These are phyloP conservation scores for Drosophila infuscata DNA, from an alignment of 2,888 invertebrate species.

Conservation along the genomic window DNA sequence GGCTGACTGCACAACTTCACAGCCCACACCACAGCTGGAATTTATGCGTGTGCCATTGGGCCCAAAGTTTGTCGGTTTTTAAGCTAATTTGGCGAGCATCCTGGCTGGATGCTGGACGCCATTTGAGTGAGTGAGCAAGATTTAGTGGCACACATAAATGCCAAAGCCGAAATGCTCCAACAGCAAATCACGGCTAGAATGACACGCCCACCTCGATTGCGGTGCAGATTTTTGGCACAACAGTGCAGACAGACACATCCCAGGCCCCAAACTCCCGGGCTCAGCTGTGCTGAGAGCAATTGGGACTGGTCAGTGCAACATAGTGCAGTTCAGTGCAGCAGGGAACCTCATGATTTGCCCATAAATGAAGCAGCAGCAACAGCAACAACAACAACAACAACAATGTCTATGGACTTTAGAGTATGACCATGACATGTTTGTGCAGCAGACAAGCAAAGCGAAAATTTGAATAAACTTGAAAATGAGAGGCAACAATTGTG, in stretches of 20 bases:
- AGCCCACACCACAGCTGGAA: slow-evolving; percentile 25
- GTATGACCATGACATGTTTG: slow-evolving; percentile 57
- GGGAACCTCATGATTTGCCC: slow-evolving; percentile 83
- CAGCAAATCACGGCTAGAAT: slow-evolving; percentile 74
- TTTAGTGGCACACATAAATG: slow-evolving; percentile 81
- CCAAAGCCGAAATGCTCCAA: slow-evolving; percentile 78
- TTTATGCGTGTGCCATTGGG: slow-evolving; percentile 73
- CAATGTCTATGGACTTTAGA: slow-evolving; percentile 1
- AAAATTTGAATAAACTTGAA: slow-evolving; percentile 51
- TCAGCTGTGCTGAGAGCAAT: slow-evolving; percentile 27
- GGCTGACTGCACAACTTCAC: background rate
- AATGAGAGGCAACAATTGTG: slow-evolving; percentile 24
- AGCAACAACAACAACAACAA: slow-evolving; percentile 50
- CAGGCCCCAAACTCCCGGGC: background rate
- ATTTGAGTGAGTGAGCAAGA: slow-evolving; percentile 79
- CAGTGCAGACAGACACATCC: slow-evolving; percentile 47
- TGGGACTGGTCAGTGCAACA: slow-evolving; percentile 56
- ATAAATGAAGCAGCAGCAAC: slow-evolving; percentile 76
- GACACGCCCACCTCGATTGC: slow-evolving; percentile 72
- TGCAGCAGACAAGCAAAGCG: slow-evolving; percentile 49
- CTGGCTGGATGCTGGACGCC: slow-evolving; percentile 33
- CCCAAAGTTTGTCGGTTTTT: slow-evolving; percentile 76
- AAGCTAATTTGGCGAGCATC: slow-evolving; percentile 78
- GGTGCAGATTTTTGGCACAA: slow-evolving; percentile 49
- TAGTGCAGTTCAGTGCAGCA: slow-evolving; percentile 56